Conservation (phyloP, 2,888 invertebrate species). For the Eupithecia centaureata region DNA sequence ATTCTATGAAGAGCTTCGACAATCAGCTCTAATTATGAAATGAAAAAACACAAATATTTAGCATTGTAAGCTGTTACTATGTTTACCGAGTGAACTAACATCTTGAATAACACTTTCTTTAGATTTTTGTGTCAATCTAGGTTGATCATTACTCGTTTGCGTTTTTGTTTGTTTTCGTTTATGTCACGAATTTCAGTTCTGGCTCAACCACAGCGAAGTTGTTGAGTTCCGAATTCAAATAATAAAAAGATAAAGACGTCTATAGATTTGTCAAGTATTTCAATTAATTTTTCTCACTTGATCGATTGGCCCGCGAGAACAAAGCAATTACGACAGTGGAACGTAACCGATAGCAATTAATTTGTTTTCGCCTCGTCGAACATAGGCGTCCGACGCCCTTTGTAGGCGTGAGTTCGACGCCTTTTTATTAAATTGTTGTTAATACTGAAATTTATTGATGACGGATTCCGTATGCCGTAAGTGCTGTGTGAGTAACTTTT, state of each 20-base stretch:
- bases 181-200: background rate
- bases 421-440: slow-evolving; percentile 72
- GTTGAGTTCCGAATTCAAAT: slow-evolving; percentile 39
- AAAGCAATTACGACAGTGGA: slow-evolving; percentile 79
- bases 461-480: slow-evolving; percentile 25
- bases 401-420: slow-evolving; percentile 68
- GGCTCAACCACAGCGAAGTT: slow-evolving; percentile 16
- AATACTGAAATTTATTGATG: slow-evolving; percentile 48
- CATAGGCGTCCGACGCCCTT: slow-evolving; percentile 68
- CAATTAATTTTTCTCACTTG: slow-evolving; percentile 81
- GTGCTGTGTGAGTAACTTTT: slow-evolving; percentile 12
- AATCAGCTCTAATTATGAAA: background rate
- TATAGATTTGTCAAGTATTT: slow-evolving; percentile 64
- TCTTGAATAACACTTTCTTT: background rate
- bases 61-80: background rate
- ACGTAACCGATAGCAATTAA: slow-evolving; percentile 81
- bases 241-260: slow-evolving; percentile 49
- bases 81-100: background rate
- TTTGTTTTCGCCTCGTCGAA: slow-evolving; percentile 75
- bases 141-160: background rate
- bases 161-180: too few relatives aligned
- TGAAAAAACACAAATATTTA: background rate
- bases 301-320: slow-evolving; percentile 73
- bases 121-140: background rate
- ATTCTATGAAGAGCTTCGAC: background rate